A percentile compares a stretch with the other conserved stretches of the same genome.
Conservation (phyloP, 64 coral and sea anemone species). For the Dendrophyllia cribrosa region DNA sequence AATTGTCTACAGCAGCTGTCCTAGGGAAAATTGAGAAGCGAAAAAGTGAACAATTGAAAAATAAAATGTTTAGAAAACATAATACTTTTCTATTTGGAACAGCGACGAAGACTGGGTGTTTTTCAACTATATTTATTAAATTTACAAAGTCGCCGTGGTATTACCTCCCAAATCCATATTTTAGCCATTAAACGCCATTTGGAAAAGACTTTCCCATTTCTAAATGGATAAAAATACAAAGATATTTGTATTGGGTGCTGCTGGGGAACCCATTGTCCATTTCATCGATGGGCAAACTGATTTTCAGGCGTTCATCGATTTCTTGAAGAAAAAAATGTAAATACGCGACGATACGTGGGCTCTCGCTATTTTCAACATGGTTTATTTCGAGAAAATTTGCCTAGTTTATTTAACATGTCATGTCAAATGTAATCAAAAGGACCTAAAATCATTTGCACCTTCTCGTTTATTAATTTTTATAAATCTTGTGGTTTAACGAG, state of each 20-base stretch:
- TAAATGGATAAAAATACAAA: slow-evolving; percentile 18
- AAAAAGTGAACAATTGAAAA: slow-evolving; percentile 10
- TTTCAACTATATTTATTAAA: neutral
- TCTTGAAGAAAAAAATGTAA: neutral
- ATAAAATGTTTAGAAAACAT: slow-evolving; percentile 7
- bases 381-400: slow-evolving; percentile 37
- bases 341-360: neutral
- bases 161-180: slow-evolving; percentile 12
- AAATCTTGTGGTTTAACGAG: neutral
- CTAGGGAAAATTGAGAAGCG: neutral
- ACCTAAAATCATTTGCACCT: neutral
- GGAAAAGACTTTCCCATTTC: slow-evolving; percentile 19
- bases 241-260: neutral
- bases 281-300: neutral
- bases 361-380: neutral
- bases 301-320: neutral
- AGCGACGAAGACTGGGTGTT: neutral
- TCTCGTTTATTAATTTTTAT: slow-evolving; percentile 4
- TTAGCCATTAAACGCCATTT: slow-evolving; percentile 37
- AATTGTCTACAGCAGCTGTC: slow-evolving; percentile 6
- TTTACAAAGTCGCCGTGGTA: neutral
- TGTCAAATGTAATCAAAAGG: slow-evolving; percentile 21
- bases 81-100: neutral
- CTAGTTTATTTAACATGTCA: slow-evolving; percentile 45
- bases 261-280: neutral